These are phyloP conservation scores for Sylvilagus bachmani DNA, from an alignment of 2,113 vertebrate genomes.

Conservation along the genomic window DNA sequence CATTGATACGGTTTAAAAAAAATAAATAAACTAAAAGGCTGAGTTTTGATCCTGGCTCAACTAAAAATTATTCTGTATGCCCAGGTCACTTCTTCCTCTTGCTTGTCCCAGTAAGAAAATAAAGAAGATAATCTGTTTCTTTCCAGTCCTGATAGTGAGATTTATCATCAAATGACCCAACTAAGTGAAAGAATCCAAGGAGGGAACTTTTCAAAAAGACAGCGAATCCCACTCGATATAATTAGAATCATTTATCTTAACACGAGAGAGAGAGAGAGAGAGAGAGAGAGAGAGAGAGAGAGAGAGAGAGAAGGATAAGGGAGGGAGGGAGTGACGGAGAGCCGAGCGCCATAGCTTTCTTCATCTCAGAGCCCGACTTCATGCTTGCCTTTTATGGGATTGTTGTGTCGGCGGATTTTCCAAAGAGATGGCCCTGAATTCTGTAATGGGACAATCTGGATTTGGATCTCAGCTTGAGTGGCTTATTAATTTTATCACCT, in stretches of 20 bases:
- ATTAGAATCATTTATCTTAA: constrained; percentile 47
- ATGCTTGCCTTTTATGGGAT: not conserved
- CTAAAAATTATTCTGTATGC: not conserved
- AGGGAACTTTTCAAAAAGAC: not conserved
- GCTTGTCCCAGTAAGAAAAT: not conserved
- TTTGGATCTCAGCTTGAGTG: not conserved
- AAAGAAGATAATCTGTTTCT: not conserved
- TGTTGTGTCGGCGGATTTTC: not conserved
- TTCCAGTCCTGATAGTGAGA: constrained; percentile 37
- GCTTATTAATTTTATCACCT: constrained; percentile 28
- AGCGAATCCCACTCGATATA: not conserved
- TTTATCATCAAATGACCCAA: constrained; percentile 17
- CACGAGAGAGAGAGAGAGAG: not conserved
- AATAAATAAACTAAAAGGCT: not conserved
- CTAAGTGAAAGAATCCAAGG: constrained; percentile 46
- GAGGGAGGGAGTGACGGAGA: not conserved
- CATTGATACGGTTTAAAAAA: too few relatives aligned
- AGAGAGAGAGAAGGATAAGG: not conserved
- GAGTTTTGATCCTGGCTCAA: not conserved
- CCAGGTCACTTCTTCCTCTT: not conserved
- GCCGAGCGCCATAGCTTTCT: not conserved
- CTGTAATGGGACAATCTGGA: not conserved
- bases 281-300: too few relatives aligned
- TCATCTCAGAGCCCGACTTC: not conserved
- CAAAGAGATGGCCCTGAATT: not conserved